Evolutionary conservation across 2,797 vertebrate genomes (phyloP), one percentile per base, ranked within the genome.

Genomic region (Potorous gilbertii): DNA sequence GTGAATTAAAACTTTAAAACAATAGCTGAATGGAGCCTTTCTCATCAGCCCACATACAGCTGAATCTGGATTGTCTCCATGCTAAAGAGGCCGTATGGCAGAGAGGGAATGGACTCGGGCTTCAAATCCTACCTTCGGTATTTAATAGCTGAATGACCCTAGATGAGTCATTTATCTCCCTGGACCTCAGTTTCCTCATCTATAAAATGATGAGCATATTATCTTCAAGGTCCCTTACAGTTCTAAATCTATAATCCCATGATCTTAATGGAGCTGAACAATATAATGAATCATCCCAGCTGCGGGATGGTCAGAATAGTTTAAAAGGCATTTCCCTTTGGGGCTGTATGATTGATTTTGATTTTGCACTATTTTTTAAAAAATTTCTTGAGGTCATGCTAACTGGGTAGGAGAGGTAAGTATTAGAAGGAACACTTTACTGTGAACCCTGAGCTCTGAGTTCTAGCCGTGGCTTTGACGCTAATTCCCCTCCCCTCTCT

Each of bases 1-100:
- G 97, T n/a, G 92, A 96, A 97, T 97, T 96, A 46, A 98, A 98
- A 98, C 98, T 98, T 98, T 94, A 96, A 98, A 98, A 98, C 97
- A 96, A 97, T 96, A 95, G 97, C 92, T 56, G 97, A 97, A 96
- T 95, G 55, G 94, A 90, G 74, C 50, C 94, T 96, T 96, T 94
- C 96, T 97, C 97, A 56, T 95, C 91, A 92, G 97, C 5, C 92
- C 92, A 54, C 95, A 96, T 1, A 81, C 74, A 87, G 21, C 27
- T 87, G 74, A 87, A 87, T 46, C 24, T 0, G 40, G 34, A 56
- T 16, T 50, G 46, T 40, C 31, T 0, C 2, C 54, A 40, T 54
- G 27, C 28, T 46, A n/a, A 90, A 4, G 46, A 81, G 5, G 0
- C 9, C 0, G 0, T 34, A 94, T 27, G 18, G 13, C 55, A 54